Evolutionary conservation across 92 coral and sea anemone genomes (phyloP), one percentile per base, ranked within the genome.

Genomic region (Umimayanthus chanpuru): DNA sequence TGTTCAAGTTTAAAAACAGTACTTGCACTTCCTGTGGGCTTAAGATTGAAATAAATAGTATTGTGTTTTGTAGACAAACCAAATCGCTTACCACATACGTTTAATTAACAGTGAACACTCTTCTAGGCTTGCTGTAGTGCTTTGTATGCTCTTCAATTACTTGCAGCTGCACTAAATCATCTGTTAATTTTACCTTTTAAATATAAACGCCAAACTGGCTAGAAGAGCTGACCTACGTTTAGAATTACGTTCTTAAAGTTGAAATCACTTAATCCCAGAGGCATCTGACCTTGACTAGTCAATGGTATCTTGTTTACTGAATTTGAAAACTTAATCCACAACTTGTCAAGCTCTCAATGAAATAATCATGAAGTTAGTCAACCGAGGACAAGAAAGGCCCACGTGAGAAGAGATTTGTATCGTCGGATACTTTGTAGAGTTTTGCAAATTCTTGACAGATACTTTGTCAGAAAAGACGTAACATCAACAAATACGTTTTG

Each of bases 301-400:
- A 30, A 73, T 30, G 25, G 14, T 73, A 73, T 73, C 39, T 25
- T 79, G 65, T 79, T 79, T 79, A 26, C 66, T 26, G 44, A 55
- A 79, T 9, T 36, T 78, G 67, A 80, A 30, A 53, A 55, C 50
- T 80, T 30, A 56, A 80, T 80, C 76, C 76, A n/a, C 29, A 81
- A 64, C 32, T 28, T 70, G 36, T 70, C 78, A 44, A 8, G 87
- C 58, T 44, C 73, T 44, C 49, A 16, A 16, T 83, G 65, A 47
- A 68, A 32, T 25, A 44, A 47, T 21, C 23, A 81, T 65, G 76
- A 40, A 44, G 38, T 44, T 26, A 83, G 26, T 83, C 77, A 83
- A 47, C 39, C 39, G 78, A 68, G 25, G 49, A 39, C 39, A 18
- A 38, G n/a, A n/a, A 75, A 36, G 30, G 25, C n/a, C 16, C 14